Evolutionary conservation across 2,888 invertebrate species (phyloP).

Genomic region (Torymus tubicola): DNA sequence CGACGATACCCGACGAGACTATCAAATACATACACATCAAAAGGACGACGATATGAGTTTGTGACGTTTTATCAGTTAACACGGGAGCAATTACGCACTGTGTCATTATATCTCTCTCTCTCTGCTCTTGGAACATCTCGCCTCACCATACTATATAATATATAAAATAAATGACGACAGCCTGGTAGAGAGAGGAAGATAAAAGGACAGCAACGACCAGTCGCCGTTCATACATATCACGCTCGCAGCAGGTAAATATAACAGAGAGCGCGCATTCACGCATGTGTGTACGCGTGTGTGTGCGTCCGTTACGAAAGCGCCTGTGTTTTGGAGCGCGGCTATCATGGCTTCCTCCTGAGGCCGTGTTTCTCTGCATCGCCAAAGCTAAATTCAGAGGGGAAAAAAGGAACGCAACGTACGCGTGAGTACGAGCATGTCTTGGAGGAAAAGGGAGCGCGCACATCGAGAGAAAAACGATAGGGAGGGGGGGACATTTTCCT

Average conservation of each 20-base stretch:
- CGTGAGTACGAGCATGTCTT: too few species aligned
- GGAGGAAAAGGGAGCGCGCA: background rate
- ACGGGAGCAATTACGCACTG: too few species aligned
- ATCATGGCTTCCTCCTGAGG: constrained; percentile 26
- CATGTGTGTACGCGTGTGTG: background rate
- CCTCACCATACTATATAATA: too few species aligned
- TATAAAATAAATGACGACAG: constrained; percentile 26
- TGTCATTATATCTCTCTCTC: background rate
- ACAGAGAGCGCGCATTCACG: background rate
- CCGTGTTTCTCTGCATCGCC: background rate
- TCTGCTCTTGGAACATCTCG: too few species aligned
- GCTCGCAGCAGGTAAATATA: too few species aligned
- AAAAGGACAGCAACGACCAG: background rate
- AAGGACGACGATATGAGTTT: too few species aligned
- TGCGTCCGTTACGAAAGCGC: constrained; percentile 25
- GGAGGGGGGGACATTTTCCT: constrained; percentile 14
- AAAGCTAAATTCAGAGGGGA: background rate
- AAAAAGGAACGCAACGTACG: too few species aligned
- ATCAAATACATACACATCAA: too few species aligned
- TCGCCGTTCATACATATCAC: too few species aligned
- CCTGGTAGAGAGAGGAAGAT: background rate
- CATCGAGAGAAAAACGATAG: background rate
- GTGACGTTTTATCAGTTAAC: too few species aligned
- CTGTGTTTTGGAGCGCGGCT: constrained; percentile 38
- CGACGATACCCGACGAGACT: too few species aligned